These are phyloP conservation scores for Sminthurides bifidus DNA, from an alignment of 1,140 invertebrate genomes.

Conservation along the genomic window DNA sequence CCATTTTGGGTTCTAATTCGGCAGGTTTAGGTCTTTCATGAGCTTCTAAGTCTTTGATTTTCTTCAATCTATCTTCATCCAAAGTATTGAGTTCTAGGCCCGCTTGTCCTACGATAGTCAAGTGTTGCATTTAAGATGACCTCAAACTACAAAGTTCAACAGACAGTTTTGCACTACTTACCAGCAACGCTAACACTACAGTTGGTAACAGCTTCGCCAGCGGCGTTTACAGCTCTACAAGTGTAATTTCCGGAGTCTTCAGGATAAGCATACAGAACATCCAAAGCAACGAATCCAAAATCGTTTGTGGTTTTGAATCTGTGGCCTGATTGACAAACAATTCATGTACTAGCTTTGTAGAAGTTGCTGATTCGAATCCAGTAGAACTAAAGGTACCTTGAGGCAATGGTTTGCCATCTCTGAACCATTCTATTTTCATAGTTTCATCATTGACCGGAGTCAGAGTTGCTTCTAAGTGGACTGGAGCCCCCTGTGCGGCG, in stretches of 20 bases:
- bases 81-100: conserved; percentile 73
- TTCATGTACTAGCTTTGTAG: not conserved
- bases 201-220: conserved; percentile 60
- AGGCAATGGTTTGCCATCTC: conserved; percentile 74
- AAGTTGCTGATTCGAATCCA: not conserved
- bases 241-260: conserved; percentile 42
- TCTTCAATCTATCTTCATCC: conserved; percentile 67
- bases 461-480: conserved; percentile 87
- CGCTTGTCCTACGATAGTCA: conserved; percentile 58
- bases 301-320: conserved; percentile 46
- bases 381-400: conserved; percentile 45
- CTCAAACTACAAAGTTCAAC: conserved; percentile 14
- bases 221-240: conserved; percentile 37
- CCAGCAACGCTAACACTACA: conserved; percentile 58
- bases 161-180: conserved; percentile 42
- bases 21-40: conserved; percentile 60
- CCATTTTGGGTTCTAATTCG: conserved; percentile 62
- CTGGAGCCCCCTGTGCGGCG: conserved; percentile 71
- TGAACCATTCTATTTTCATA: conserved; percentile 89
- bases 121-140: too few species aligned
- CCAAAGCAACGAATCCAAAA: conserved; percentile 44
- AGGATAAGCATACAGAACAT: conserved; percentile 43
- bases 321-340: conserved; percentile 37
- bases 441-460: conserved; percentile 90
- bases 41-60: conserved; percentile 76